Base-by-base conservation (phyloP, 2,797 vertebrate genomes). In the Odontamblyopus rebecca region DNA sequence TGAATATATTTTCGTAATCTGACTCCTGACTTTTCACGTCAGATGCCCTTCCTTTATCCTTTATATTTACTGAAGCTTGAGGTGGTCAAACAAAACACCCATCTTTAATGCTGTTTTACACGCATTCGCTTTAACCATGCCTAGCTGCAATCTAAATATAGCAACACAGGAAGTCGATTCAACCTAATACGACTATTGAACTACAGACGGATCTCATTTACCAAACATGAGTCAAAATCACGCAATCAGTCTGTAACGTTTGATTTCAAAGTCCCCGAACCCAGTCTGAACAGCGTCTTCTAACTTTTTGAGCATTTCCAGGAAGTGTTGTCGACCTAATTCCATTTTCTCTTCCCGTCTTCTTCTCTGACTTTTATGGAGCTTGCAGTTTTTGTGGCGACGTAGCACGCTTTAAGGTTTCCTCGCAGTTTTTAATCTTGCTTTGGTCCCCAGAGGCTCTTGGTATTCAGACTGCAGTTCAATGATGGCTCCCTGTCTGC, bases 271-370 rank as follows among this genome's bases (percentile, higher is more conserved):
- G 64, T 16, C 63, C 11, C 26, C 7, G 19, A 50, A 66, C 64
- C 29, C 64, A 51, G 51, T 51, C 27, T 9, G 13, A 67, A 48
- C 41, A 8, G 11, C 53, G 23, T 41, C 60, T 48, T 68, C 44
- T 18, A 29, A 68, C 53, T 68, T 56, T 68, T 15, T 15, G 51
- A 68, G 66, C 51, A 56, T 38, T 68, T 68, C 66, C 11, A 68
- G 29, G 66, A 68, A 35, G 51, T n/a, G 61, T 62, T n/a, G 50
- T 57, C 66, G 66, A 68, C 66, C 66, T 68, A 68, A 68, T 68
- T 68, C 41, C 19, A 51, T 56, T 68, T 56, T 35, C 66, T 56
- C 29, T 56, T 23, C 66, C 51, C 38, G 29, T 35, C 53, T 16
- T 69, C 19, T 23, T 38, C 35, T 38, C 29, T 18, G 38, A 67